Conservation (phyloP, 2,888 invertebrate genomes). For the Conistra vaccinii region DNA sequence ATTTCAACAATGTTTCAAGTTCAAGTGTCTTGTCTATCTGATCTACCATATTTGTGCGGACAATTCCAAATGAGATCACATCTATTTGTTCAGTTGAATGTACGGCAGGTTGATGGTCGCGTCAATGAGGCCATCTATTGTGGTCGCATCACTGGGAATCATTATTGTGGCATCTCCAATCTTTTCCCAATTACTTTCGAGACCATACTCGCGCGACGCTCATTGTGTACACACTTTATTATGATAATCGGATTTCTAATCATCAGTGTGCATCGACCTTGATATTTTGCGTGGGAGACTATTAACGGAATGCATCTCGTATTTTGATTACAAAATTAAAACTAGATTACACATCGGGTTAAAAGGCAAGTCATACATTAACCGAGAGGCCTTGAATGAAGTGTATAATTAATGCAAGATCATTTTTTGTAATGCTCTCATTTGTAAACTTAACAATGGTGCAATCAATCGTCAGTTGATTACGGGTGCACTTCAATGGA, state of each 20-base stretch:
- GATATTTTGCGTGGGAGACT: constrained; percentile 71
- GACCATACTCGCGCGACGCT: constrained; percentile 60
- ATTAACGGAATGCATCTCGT: constrained; percentile 63
- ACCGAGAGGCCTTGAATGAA: constrained; percentile 60
- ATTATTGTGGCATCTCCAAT: constrained; percentile 69
- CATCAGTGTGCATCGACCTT: constrained; percentile 71
- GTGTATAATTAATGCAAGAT: constrained; percentile 60
- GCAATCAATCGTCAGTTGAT: constrained; percentile 62
- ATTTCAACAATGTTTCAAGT: constrained; percentile 60
- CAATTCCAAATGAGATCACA: constrained; percentile 67
- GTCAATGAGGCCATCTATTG: constrained; percentile 70
- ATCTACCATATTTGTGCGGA: constrained; percentile 58
- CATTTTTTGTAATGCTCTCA: constrained; percentile 56
- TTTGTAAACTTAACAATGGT: constrained; percentile 59
- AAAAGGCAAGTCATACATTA: constrained; percentile 64
- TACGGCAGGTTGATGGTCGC: constrained; percentile 69
- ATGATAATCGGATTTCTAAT: constrained; percentile 70
- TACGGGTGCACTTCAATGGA: constrained; percentile 55
- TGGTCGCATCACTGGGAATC: constrained; percentile 67
- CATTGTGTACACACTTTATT: constrained; percentile 58
- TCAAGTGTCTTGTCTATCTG: constrained; percentile 53
- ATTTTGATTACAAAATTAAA: constrained; percentile 65
- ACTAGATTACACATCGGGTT: constrained; percentile 65
- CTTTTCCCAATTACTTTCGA: constrained; percentile 72
- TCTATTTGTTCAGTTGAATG: constrained; percentile 64